A percentile compares a stretch with the other conserved stretches of the same genome.
Conservation (phyloP, 2,797 vertebrate genomes). For the Fratercula arctica region DNA sequence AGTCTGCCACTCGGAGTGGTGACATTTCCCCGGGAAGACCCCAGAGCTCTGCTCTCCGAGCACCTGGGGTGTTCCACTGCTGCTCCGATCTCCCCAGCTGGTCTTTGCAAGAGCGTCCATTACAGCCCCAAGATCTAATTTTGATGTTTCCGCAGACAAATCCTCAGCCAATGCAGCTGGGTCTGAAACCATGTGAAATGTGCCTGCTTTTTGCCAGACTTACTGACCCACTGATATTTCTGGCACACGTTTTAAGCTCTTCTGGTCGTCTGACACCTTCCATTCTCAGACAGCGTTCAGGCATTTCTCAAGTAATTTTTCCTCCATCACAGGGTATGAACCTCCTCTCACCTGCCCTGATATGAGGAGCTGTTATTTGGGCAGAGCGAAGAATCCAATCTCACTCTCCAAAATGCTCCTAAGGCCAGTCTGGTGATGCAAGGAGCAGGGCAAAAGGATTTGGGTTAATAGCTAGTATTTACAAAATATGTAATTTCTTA, state of each 20-base stretch:
- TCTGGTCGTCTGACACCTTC: neutral
- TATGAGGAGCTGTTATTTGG: neutral
- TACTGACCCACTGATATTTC: neutral
- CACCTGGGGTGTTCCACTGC: accelerated
- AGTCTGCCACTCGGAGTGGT: neutral
- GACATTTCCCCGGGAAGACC: neutral
- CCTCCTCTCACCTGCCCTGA: neutral
- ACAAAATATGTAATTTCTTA: neutral
- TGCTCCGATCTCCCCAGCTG: neutral
- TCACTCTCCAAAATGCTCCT: accelerated
- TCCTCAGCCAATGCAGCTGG: neutral
- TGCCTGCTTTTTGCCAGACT: neutral
- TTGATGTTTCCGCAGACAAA: neutral
- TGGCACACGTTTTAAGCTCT: neutral
- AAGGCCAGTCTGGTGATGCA: neutral
- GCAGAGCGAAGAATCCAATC: neutral
- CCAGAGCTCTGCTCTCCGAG: neutral
- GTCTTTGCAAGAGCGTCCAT: neutral
- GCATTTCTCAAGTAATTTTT: neutral
- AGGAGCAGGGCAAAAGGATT: neutral
- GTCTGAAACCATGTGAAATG: neutral
- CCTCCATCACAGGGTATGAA: neutral
- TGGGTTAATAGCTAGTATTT: neutral
- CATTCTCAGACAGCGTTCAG: neutral
- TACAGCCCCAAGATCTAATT: neutral